These are phyloP conservation scores for Centropus unirufus DNA, from an alignment of 2,113 vertebrate species.

Conservation along the genomic window DNA sequence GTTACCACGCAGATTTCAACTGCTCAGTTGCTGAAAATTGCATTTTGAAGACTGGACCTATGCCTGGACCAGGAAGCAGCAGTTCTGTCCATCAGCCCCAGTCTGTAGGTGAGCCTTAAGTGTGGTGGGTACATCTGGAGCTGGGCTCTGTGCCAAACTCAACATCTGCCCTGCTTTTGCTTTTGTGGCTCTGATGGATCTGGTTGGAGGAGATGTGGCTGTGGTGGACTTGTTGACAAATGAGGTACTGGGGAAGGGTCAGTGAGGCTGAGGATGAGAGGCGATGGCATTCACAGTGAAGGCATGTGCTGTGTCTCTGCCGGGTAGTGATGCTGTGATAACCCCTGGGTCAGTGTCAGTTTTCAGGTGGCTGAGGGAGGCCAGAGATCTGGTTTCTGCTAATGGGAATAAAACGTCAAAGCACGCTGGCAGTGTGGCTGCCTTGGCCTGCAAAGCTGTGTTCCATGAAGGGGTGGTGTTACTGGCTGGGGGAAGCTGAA, in stretches of 20 bases:
- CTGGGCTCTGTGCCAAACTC: neutral
- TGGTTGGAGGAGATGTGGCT: neutral
- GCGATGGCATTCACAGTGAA: rapidly evolving
- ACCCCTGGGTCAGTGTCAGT: no score
- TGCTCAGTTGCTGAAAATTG: neutral
- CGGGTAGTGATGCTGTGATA: neutral
- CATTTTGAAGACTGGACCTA: neutral
- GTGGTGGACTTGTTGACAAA: neutral
- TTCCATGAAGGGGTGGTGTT: neutral
- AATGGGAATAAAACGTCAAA: neutral
- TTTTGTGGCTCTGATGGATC: neutral
- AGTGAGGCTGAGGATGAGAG: rapidly evolving
- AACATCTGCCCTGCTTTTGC: neutral
- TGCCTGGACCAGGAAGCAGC: neutral
- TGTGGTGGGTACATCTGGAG: neutral
- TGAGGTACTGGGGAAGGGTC: no score
- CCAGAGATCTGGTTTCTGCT: neutral
- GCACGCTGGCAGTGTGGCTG: neutral
- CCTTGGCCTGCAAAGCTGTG: rapidly evolving
- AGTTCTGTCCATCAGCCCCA: neutral
- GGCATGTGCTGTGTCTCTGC: neutral
- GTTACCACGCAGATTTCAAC: neutral
- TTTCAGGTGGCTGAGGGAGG: neutral
- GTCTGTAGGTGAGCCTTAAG: neutral
- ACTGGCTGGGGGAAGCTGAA: neutral